phyloP scores from a whole-genome alignment of 2,888 invertebrate genomes.

The Miltochrista miniata region DNA sequence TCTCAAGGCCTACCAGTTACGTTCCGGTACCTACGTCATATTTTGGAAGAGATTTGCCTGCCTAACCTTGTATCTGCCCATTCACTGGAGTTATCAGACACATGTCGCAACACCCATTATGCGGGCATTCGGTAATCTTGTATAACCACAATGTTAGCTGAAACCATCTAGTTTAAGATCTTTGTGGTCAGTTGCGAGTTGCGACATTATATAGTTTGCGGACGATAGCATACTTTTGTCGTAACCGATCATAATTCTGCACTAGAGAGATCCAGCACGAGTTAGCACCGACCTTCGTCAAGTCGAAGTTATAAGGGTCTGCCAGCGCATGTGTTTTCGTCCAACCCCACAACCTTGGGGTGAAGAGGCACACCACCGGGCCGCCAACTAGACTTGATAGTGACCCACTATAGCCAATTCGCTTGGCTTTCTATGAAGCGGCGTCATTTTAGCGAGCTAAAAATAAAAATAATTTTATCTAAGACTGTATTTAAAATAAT shows the following conservation, averaged over 20 bases:
- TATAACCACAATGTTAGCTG: conserved; percentile 3
- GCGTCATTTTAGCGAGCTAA: no score
- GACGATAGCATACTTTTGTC: not conserved
- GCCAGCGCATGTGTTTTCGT: no score
- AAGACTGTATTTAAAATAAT: no score
- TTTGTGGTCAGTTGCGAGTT: not conserved
- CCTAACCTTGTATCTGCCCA: not conserved
- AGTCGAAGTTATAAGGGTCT: no score
- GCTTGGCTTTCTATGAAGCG: no score
- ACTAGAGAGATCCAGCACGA: no score
- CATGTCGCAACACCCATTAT: not conserved
- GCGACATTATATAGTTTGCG: not conserved
- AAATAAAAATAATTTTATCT: no score
- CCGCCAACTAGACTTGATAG: no score
- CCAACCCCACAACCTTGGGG: no score
- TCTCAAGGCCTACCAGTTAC: not conserved
- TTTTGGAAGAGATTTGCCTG: not conserved
- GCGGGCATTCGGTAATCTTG: not conserved
- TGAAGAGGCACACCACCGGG: no score
- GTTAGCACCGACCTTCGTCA: no score
- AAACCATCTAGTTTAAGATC: not conserved
- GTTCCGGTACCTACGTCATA: not conserved
- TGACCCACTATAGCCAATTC: no score
- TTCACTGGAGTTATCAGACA: conserved; percentile 1
- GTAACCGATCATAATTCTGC: not conserved